Evolutionary conservation across 2,113 vertebrate species (phyloP), one percentile per base, ranked within the genome.

Genomic region (Cheirogaleus medius): DNA sequence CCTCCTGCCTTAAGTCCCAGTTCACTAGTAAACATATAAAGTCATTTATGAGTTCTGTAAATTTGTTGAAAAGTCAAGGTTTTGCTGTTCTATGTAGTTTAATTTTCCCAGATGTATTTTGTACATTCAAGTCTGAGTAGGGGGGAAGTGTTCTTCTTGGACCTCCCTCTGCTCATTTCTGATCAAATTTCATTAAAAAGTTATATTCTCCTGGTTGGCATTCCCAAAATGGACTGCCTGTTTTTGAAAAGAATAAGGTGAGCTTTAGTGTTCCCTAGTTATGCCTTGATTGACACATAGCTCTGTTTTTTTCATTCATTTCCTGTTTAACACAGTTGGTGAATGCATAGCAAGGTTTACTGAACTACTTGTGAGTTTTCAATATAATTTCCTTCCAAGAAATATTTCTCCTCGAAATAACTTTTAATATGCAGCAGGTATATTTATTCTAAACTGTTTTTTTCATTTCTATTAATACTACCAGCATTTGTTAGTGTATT

Each of bases 21-120:
- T 68, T 94, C 92, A 96, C 97, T 88, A 97, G 97, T 98, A 98
- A 98, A 98, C 97, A 97, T 92, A 93, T 88, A 97, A 97, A 97
- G 94, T 81, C 96, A 98, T 98, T 97, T 98, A 97, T 95, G 97
- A 97, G 97, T 94, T 97, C 96, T 91, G 97, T 96, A 95, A 97
- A 95, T 97, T 95, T 98, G 96, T 97, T 97, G 96, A 98, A 97
- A 97, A 98, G 96, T 95, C 96, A 96, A 96, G 63, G 90, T 92
- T 97, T 96, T 96, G 96, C 95, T 97, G 94, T 74, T 97, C 60
- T 87, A 96, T 18, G 6, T n/a, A 86, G 95, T 97, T 96, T 97
- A 95, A 97, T 96, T 98, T 97, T 96, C 97, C 97, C 97, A 97
- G 95, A 94, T 98, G 98, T 73, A 97, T 97, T 98, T 73, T 34